Percentiles rank a stretch among this genome's conserved stretches.
Conservation (phyloP, 2,113 vertebrate species). For the Puma concolor region DNA sequence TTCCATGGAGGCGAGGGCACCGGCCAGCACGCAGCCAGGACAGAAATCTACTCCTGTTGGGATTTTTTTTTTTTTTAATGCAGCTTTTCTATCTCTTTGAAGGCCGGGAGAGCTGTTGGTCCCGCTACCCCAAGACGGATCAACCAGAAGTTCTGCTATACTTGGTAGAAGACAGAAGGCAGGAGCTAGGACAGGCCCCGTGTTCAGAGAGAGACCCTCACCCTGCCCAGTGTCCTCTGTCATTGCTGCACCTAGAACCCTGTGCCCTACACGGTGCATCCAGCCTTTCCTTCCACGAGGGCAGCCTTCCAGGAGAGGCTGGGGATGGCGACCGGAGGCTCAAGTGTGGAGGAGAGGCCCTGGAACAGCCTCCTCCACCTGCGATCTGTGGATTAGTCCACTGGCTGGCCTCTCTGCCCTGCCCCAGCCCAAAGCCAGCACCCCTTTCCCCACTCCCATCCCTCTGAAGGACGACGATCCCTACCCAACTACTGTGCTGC, state of each 20-base stretch:
- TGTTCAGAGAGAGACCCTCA: neutral
- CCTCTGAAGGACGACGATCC: neutral
- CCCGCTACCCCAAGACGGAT: neutral
- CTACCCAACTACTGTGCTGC: neutral
- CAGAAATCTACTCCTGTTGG: neutral
- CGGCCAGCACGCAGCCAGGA: neutral
- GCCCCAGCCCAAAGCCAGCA: neutral
- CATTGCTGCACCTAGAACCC: neutral
- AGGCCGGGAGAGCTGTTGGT: neutral
- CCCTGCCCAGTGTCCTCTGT: neutral
- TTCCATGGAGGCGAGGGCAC: neutral
- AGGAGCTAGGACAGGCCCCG: neutral
- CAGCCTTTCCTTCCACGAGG: neutral
- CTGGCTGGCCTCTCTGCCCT: neutral
- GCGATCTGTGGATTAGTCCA: neutral
- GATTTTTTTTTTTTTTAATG: neutral
- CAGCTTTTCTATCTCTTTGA: neutral
- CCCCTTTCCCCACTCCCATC: accelerated
- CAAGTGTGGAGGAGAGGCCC: neutral
- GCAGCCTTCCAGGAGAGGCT: neutral
- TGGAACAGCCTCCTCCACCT: neutral
- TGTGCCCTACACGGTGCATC: accelerated
- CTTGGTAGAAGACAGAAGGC: neutral
- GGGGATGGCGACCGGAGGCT: neutral
- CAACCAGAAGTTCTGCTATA: neutral